Conservation (phyloP, 2,797 vertebrate species). For the Mormyrops boulengeri region DNA sequence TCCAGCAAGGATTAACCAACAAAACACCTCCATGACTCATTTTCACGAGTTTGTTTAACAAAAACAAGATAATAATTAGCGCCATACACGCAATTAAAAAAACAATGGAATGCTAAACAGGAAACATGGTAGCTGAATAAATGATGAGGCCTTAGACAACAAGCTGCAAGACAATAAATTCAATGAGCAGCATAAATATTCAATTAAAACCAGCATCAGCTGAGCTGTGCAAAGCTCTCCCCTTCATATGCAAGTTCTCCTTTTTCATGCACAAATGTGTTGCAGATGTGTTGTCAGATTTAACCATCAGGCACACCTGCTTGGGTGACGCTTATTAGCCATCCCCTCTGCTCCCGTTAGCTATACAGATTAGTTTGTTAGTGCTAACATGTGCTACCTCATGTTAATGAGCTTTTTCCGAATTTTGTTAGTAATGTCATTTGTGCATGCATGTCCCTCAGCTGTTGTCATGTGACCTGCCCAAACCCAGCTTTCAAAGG, state of each 20-base stretch:
- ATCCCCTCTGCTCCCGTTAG: background rate
- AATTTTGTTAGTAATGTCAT: background rate
- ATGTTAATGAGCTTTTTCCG: background rate
- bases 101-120: background rate
- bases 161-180: background rate
- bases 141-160: background rate
- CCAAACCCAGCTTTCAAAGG: background rate
- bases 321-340: background rate
- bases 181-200: background rate
- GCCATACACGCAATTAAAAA: constrained; percentile 8
- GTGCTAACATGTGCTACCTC: background rate
- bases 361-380: background rate
- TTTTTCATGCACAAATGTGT: background rate
- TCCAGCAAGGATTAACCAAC: background rate
- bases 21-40: background rate
- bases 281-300: background rate
- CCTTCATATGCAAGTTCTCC: background rate
- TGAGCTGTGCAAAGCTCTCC: background rate
- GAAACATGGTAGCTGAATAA: background rate
- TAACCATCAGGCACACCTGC: background rate
- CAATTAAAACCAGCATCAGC: background rate
- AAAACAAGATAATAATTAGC: background rate
- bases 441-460: background rate
- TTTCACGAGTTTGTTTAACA: background rate
- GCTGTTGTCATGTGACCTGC: background rate